Base-by-base conservation (phyloP, 1,140 invertebrate species). In the Euura saliciscinereae region DNA sequence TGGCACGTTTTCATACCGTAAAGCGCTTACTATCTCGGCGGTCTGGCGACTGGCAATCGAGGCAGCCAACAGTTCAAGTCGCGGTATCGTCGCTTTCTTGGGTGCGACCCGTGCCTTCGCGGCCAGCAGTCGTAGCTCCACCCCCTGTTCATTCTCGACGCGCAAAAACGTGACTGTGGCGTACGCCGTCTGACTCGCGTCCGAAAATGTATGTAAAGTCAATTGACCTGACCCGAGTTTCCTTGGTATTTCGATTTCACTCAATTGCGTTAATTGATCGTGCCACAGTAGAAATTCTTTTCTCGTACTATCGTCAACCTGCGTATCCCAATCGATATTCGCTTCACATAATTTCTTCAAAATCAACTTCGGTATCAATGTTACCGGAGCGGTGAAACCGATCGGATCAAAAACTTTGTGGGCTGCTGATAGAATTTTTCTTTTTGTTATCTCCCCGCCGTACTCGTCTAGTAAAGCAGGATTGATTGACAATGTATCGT, bases 321-420 rank as follows among this genome's bases (percentile, higher is more conserved):
- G 46, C 2, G 59, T 65, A 73, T 84, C 78, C 79, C 80, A 84
- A 59, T 71, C 66, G 3, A 73, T 2, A 46, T 78, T 80, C 3
- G 44, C 43, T 45, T 69, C 45, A 74, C 79, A 84, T 6, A 79
- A 70, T 72, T 75, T 68, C 75, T 83, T 78, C 28, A 83, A 69
- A 43, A 83, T 42, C 5, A 83, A 44, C 74, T 81, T 82, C 4
- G 80, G 76, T 44, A 73, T 70, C 6, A 82, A 43, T 5, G 72
- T 77, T n/a, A 79, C 72, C n/a, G 84, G 83, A 13, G 74, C 43
- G 5, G 79, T 71, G 66, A 83, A 78, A n/a, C 83, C 82, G 2
- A 85, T 77, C 6, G 78, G 82, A 76, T 85, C 82, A 70, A 80
- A 85, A 11, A 85, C 71, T 66, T 71, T 75, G 67, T 83, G 77